Evolutionary conservation across 2,797 vertebrate genomes (phyloP), one percentile per base, ranked within the genome.

Genomic region (Ara ararauna): DNA sequence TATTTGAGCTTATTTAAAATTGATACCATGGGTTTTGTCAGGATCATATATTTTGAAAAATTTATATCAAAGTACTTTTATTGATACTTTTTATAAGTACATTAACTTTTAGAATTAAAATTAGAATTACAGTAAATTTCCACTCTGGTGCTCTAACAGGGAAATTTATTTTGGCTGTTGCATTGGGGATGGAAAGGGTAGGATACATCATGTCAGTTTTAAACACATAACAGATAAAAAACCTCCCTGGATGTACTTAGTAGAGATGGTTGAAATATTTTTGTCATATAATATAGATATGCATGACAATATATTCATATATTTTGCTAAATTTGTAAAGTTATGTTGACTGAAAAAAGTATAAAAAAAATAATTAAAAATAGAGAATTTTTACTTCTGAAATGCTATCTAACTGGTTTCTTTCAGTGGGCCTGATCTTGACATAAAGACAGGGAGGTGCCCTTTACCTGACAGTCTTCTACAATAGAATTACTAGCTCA

Each of bases 1-100:
- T 65, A 71, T 80, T 94, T 92, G 15, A 87, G 32, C 45, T 93
- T 84, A 75, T 88, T 90, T 81, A 72, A 94, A 94, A 77, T 11
- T 30, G 71, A 89, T 94, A 91, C 61, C 53, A 32, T 34, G 29
- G 50, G 38, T 45, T 93, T 85, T 94, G 36, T 45, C 61, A 91
- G 42, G 62, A 81, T 84, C 66, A 78, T 61, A 51, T 80, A 72
- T 87, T 87, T 93, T 42, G 29, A 85, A 94, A 96, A 87, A 77
- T 85, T 26, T 11, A 10, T 88, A 72, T 56, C 20, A 85, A 71
- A 85, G 2, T 58, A 68, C 10, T 51, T 17, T 77, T 79, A 50
- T 29, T 92, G 85, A 89, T 71, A 85, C 3, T 34, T 71, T 9
- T 1, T 1, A 12, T 5, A 85, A 21, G 5, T 50, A 32, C 9